Base-by-base conservation (phyloP, 2,113 vertebrate genomes). In the Labeo catla region DNA sequence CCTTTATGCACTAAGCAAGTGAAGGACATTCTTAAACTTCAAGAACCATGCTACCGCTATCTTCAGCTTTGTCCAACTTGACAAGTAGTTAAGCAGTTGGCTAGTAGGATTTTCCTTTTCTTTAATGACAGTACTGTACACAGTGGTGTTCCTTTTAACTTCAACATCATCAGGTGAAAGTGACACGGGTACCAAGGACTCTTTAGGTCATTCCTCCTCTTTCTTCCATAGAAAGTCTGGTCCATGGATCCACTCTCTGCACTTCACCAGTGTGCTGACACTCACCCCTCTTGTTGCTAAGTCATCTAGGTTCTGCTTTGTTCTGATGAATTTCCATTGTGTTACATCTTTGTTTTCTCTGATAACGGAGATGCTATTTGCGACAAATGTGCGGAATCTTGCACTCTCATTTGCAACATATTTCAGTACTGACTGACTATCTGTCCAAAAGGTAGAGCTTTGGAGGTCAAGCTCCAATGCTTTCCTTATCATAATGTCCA, bases 221-320 rank as follows among this genome's bases (percentile, higher is more conserved):
- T 50, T 50, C 47, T 50, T 76, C 45, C 47, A 23, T 50, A 76
- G 70, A 73, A 73, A 73, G 70, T 21, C 39, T 73, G 39, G 70
- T 73, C 70, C 70, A 73, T 73, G 70, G 39, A 73, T 73, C 39
- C 72, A 74, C n/a, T n/a, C n/a, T n/a, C n/a, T n/a, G n/a, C n/a
- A n/a, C n/a, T n/a, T n/a, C n/a, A n/a, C n/a, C n/a, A n/a, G n/a
- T n/a, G n/a, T n/a, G n/a, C n/a, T n/a, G n/a, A n/a, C n/a, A n/a
- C n/a, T n/a, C n/a, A n/a, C n/a, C n/a, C n/a, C n/a, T n/a, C n/a
- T n/a, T n/a, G n/a, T n/a, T n/a, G n/a, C n/a, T n/a, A n/a, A n/a
- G n/a, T n/a, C n/a, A n/a, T n/a, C n/a, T n/a, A n/a, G n/a, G n/a
- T n/a, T n/a, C n/a, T n/a, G n/a, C n/a, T 81, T 81, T 10, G 79